These are phyloP conservation scores for Margaritifera margaritifera DNA, from an alignment of 2,888 invertebrate genomes.

Conservation along the genomic window DNA sequence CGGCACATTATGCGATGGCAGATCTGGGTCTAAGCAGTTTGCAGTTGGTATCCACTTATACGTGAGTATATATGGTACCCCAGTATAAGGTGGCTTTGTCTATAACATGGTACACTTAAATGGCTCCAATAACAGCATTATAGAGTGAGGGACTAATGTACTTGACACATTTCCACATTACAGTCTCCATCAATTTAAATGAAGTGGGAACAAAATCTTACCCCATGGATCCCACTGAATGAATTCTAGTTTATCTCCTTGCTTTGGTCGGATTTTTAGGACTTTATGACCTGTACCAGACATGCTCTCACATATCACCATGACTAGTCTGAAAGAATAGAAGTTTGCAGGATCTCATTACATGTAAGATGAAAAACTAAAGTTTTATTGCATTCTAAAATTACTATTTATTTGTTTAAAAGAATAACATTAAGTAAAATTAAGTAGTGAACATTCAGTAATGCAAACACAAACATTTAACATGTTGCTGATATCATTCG, in stretches of 20 bases:
- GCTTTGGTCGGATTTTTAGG: slow-evolving; percentile 31
- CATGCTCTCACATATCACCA: slow-evolving; percentile 44
- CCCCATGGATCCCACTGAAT: slow-evolving; percentile 43
- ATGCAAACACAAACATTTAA: too few relatives aligned
- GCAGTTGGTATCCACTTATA: too few relatives aligned
- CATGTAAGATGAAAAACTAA: background rate
- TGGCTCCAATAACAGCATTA: too few relatives aligned
- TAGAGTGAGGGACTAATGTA: too few relatives aligned
- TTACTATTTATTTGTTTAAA: background rate
- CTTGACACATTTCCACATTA: too few relatives aligned
- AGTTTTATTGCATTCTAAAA: background rate
- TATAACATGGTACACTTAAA: too few relatives aligned
- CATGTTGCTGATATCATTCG: too few relatives aligned
- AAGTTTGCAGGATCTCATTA: background rate
- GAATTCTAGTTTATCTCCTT: slow-evolving; percentile 39
- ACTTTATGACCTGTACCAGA: slow-evolving; percentile 43
- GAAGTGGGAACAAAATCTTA: slow-evolving; percentile 9
- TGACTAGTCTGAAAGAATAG: slow-evolving; percentile 25
- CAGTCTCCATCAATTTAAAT: too few relatives aligned
- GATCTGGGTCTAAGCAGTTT: too few relatives aligned
- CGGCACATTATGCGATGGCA: too few relatives aligned
- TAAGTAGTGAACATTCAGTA: background rate
- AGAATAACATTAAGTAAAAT: background rate
- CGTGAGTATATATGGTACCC: too few relatives aligned
- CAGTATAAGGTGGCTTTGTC: too few relatives aligned